Evolutionary conservation across 2,888 invertebrate species (phyloP).

Genomic region (Caprella mutica): DNA sequence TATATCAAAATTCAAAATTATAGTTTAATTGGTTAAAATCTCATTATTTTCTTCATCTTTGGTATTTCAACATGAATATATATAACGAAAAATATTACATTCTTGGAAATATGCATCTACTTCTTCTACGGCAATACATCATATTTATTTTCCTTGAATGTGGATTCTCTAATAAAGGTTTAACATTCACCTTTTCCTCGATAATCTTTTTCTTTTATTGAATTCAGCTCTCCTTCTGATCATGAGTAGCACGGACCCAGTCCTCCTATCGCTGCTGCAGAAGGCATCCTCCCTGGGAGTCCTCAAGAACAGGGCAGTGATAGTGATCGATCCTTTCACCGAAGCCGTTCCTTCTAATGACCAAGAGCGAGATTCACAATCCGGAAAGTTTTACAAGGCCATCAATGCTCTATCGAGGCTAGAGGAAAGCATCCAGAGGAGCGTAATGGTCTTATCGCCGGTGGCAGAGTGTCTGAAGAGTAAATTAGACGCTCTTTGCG

Average conservation of each 20-base stretch:
- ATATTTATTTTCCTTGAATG: too few relatives aligned
- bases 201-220: neutral
- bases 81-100: neutral
- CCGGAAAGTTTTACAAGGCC: too few relatives aligned
- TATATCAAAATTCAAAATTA: neutral
- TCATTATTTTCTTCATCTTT: neutral
- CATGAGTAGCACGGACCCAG: constrained; percentile 2
- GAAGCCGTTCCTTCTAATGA: constrained; percentile 10
- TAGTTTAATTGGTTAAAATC: neutral
- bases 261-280: constrained; percentile 3
- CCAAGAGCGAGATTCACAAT: too few relatives aligned
- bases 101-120: neutral
- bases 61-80: neutral
- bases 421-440: too few relatives aligned
- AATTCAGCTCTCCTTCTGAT: constrained; percentile 10
- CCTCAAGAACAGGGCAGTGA: constrained; percentile 2
- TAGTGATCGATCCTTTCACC: constrained; percentile 10
- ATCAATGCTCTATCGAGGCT: too few relatives aligned
- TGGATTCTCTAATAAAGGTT: too few relatives aligned
- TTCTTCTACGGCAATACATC: too few relatives aligned
- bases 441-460: too few relatives aligned
- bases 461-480: too few relatives aligned
- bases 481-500: too few relatives aligned
- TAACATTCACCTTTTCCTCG: too few relatives aligned
- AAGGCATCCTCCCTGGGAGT: neutral